Percentiles rank a stretch among this genome's conserved stretches.
phyloP scores from a whole-genome alignment of 2,113 vertebrate genomes.

The Oreochromis aureus region DNA sequence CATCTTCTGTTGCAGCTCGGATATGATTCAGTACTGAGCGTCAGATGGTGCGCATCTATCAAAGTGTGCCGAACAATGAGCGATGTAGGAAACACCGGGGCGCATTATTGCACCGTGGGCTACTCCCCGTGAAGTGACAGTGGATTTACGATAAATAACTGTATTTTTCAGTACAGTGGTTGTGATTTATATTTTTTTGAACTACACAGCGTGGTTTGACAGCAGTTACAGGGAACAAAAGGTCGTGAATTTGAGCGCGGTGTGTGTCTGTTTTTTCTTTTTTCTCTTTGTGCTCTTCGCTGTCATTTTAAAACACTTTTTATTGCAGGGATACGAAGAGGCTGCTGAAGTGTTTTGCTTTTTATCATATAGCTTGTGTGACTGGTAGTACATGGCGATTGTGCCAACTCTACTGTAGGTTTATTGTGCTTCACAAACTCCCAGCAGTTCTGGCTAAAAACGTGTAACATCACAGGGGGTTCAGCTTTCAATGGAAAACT shows the following conservation, averaged over 20 bases:
- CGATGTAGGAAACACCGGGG: constrained; percentile 5
- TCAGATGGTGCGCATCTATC: constrained; percentile 20
- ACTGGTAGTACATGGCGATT: neutral
- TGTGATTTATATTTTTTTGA: neutral
- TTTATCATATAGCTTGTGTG: neutral
- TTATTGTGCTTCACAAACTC: neutral
- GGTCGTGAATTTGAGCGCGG: neutral
- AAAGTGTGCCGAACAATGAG: neutral
- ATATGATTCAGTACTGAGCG: neutral
- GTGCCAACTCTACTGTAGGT: neutral
- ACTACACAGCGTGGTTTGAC: neutral
- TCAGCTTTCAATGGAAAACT: constrained; percentile 31
- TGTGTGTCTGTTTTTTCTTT: neutral
- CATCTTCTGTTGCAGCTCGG: neutral
- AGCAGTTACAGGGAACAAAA: neutral
- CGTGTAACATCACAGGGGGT: constrained; percentile 1
- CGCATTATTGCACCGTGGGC: neutral
- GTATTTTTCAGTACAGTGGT: neutral
- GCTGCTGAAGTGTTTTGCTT: neutral
- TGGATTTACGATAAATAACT: neutral
- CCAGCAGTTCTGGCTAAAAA: neutral
- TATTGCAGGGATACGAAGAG: neutral
- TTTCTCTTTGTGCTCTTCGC: neutral
- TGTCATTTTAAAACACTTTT: neutral
- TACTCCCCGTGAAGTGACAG: neutral